Evolutionary conservation across 2,113 vertebrate genomes (phyloP), one percentile per base, ranked within the genome.

Genomic region (Petaurus breviceps): DNA sequence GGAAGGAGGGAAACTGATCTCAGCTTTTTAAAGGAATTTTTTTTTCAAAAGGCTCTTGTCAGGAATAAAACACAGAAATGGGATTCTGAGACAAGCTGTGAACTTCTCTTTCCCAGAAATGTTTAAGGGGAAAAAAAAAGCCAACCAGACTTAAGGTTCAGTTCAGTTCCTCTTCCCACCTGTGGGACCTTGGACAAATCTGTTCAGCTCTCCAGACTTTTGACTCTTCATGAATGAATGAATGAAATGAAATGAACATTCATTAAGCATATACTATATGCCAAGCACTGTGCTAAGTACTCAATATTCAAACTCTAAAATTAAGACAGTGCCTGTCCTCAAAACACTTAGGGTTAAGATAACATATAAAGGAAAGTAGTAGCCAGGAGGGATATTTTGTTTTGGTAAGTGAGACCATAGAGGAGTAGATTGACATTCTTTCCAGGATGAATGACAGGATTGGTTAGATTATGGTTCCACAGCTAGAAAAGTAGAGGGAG

Each of bases 61-160:
- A 31, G 49, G 89, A 54, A 37, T 89, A 54, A 43, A 91, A 95
- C 91, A 91, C 31, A 54, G 22, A n/a, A 95, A 91, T 92, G 50
- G 22, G 14, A 28, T 92, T 55, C 31, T 91, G 46, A 14, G 50
- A 37, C 22, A 93, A 11, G 25, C 1, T 51, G 3, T 91, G 52
- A 90, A 54, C 22, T 91, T 68, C 61, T 47, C 31, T 11, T 95
- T 96, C 52, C 61, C 93, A 95, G 49, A 96, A 92, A 61, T 92
- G 11, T 68, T 95, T 61, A 95, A 95, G 61, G 90, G 89, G 96
- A 95, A 90, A 51, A 26, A 53, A 57, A 53, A 92, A 91, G 50
- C 50, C 12, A 37, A 68, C 61, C 37, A 55, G 25, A 55, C 54
- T 26, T 26, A 25, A 55, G 23, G 31, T 68, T 28, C 12, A 37